Conservation (phyloP, 2,888 invertebrate species). For the Ceratothoa steindachneri region DNA sequence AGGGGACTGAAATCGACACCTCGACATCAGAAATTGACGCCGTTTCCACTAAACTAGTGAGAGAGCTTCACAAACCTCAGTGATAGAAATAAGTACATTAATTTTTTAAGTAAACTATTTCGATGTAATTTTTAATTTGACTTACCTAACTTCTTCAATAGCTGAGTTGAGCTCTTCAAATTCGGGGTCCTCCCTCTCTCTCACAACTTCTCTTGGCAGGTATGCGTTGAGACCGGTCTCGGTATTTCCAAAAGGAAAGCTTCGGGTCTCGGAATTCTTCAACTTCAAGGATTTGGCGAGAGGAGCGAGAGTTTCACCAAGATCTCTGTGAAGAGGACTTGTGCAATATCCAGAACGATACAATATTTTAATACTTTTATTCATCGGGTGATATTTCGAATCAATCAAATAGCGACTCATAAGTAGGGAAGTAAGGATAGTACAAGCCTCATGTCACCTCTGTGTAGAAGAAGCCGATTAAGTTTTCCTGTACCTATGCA, state of each 20-base stretch:
- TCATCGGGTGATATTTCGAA: too few relatives aligned
- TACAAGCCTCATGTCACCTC: too few relatives aligned
- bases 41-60: too few relatives aligned
- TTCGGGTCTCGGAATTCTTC: constrained; percentile 11
- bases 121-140: background rate
- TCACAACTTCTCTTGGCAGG: background rate
- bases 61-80: too few relatives aligned
- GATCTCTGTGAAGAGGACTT: background rate
- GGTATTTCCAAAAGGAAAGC: constrained; percentile 16
- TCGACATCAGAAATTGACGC: too few relatives aligned
- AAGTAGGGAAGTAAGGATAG: too few relatives aligned
- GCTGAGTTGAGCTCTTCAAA: constrained; percentile 24
- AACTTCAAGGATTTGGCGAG: constrained; percentile 9
- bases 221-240: constrained; percentile 4
- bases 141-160: constrained; percentile 24
- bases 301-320: constrained; percentile 5
- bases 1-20: too few relatives aligned
- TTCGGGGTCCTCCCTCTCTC: constrained; percentile 16
- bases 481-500: too few relatives aligned
- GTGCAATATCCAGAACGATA: background rate
- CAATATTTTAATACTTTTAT: background rate
- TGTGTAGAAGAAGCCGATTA: too few relatives aligned
- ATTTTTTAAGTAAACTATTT: too few relatives aligned
- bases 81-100: too few relatives aligned
- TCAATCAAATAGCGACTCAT: too few relatives aligned